Evolutionary conservation across 2,888 invertebrate species (phyloP).

Genomic region (Exephanes ischioxanthus): DNA sequence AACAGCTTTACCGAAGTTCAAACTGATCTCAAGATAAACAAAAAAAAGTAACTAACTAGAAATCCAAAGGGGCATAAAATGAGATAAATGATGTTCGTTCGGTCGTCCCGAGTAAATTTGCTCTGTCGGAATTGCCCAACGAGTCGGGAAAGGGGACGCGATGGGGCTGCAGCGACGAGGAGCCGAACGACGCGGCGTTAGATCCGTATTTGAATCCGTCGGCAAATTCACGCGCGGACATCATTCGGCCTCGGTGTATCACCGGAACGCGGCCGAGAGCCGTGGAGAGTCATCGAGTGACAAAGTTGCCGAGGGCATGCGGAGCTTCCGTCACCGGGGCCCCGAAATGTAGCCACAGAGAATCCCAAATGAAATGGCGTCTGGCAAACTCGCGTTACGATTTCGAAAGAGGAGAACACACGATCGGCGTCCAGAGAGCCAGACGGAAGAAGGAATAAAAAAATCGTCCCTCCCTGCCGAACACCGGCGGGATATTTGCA

Average conservation of each 20-base stretch:
- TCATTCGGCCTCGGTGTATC: not conserved
- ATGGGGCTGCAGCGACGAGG: constrained; percentile 20
- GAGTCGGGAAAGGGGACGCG: not conserved
- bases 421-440: not conserved
- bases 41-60: not conserved
- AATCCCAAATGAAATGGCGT: constrained; percentile 60
- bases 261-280: not conserved
- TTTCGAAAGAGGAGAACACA: constrained; percentile 35
- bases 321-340: not conserved
- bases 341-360: constrained; percentile 50
- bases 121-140: not conserved
- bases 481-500: constrained; percentile 31
- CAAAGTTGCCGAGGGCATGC: constrained; percentile 23
- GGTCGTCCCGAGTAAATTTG: not conserved
- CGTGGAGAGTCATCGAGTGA: constrained; percentile 24
- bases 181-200: constrained; percentile 21
- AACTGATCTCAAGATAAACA: not conserved
- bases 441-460: constrained; percentile 27
- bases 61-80: not conserved
- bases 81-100: not conserved
- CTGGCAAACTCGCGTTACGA: constrained; percentile 40
- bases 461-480: not conserved
- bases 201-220: constrained; percentile 9
- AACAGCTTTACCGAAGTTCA: no score
- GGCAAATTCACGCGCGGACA: constrained; percentile 17